Conservation (phyloP, 2,888 invertebrate genomes). For the Drosophila mercatorum region DNA sequence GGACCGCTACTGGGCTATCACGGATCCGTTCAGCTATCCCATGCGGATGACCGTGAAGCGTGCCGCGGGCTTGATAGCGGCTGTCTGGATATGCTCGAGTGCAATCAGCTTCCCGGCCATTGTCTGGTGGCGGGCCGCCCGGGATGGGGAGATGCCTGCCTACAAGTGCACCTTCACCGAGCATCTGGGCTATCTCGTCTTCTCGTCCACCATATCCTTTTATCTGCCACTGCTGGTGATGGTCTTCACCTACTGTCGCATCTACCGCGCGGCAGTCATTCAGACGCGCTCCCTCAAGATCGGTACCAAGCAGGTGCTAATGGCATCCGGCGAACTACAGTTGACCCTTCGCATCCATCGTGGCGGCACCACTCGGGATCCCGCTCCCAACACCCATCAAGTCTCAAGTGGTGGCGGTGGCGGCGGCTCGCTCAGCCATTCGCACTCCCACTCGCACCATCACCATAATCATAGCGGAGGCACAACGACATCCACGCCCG, state of each 20-base stretch:
- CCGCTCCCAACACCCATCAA: constrained; percentile 79
- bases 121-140: constrained; percentile 96
- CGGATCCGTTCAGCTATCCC: constrained; percentile 98
- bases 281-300: constrained; percentile 95
- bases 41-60: constrained; percentile 95
- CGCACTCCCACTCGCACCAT: constrained; percentile 82
- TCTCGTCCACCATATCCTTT: constrained; percentile 98
- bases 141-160: constrained; percentile 91
- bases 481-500: constrained; percentile 88
- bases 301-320: constrained; percentile 95
- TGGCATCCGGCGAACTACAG: constrained; percentile 93
- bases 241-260: constrained; percentile 98
- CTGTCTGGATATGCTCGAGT: constrained; percentile 98
- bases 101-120: constrained; percentile 99
- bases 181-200: constrained; percentile 97
- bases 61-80: constrained; percentile 94
- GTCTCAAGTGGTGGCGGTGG: constrained; percentile 82
- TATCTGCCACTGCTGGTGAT: constrained; percentile 98
- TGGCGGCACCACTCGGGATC: constrained; percentile 91
- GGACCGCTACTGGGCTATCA: constrained; percentile 99
- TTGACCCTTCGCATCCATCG: constrained; percentile 96
- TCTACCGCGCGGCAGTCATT: constrained; percentile 96
- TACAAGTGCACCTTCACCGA: constrained; percentile 98
- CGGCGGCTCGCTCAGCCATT: constrained; percentile 80
- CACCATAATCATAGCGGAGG: constrained; percentile 82